Percentiles rank a stretch among this genome's conserved stretches.
Conservation (phyloP, 2,797 vertebrate species). For the Diglossa cyanea region DNA sequence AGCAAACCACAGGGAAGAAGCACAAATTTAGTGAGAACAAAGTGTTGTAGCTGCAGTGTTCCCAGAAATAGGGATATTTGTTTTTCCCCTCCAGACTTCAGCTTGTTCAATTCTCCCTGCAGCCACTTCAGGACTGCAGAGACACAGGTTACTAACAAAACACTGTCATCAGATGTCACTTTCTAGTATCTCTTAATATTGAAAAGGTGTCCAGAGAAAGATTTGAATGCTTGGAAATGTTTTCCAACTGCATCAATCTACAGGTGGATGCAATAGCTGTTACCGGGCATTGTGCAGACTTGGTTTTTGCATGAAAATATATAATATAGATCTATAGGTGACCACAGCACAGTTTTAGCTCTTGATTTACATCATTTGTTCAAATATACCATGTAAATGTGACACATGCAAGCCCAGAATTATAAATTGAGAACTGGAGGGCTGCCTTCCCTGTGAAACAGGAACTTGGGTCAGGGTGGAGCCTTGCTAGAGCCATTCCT, state of each 20-base stretch:
- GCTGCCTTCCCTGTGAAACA: background rate
- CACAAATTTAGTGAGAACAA: conserved; percentile 14
- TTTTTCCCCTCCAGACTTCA: background rate
- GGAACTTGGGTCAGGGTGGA: background rate
- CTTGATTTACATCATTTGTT: background rate
- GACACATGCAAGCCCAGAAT: background rate
- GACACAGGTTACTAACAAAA: background rate
- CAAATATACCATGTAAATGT: background rate
- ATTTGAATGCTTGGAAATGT: background rate
- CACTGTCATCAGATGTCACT: background rate
- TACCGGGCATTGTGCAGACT: background rate
- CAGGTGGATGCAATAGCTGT: background rate
- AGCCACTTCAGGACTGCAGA: background rate
- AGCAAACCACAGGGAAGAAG: conserved; percentile 42
- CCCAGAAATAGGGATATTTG: conserved; percentile 32
- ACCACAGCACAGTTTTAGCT: background rate
- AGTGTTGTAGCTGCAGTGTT: background rate
- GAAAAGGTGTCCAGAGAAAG: background rate
- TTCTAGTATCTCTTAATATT: background rate
- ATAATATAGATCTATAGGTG: background rate
- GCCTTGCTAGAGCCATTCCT: background rate
- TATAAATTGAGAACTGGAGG: background rate
- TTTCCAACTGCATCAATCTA: background rate
- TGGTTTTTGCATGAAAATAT: background rate
- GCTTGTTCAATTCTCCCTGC: background rate